phyloP scores from a whole-genome alignment of 2,888 invertebrate species.

The Erebia ligea region DNA sequence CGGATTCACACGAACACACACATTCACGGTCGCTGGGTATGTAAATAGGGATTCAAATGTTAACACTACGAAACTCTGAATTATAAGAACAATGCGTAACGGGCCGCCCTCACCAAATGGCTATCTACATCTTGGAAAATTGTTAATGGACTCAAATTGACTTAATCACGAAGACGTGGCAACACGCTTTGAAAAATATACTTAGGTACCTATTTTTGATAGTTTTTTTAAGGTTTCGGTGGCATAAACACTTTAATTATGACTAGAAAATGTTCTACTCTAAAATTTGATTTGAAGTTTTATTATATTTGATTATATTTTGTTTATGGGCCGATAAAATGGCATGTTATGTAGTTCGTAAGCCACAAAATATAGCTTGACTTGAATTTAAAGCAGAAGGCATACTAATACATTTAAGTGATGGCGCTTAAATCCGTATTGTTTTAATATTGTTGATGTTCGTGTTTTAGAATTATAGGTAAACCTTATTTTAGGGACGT shows the following conservation, averaged over 20 bases:
- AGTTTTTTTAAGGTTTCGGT: conserved; percentile 8
- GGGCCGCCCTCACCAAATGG: conserved; percentile 43
- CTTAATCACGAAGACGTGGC: conserved; percentile 21
- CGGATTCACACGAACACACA: conserved; percentile 75
- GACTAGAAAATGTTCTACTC: not conserved
- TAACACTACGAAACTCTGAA: conserved; percentile 50
- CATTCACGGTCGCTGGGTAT: conserved; percentile 79
- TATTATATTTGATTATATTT: not conserved
- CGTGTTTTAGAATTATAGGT: no score
- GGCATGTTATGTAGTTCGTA: no score
- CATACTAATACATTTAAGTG: no score
- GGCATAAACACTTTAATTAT: conserved; percentile 10
- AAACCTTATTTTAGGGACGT: no score
- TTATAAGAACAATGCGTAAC: conserved; percentile 53
- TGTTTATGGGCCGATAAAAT: not conserved
- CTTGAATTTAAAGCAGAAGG: no score
- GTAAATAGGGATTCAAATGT: conserved; percentile 72
- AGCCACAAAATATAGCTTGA: no score
- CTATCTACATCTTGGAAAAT: conserved; percentile 39
- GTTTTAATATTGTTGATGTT: no score
- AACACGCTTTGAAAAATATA: conserved; percentile 5
- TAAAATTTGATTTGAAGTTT: no score
- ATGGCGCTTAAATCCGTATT: no score
- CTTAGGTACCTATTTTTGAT: not conserved
- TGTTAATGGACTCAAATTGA: conserved; percentile 28